Base-by-base conservation (phyloP, 2,797 vertebrate species). In the Alcedo atthis region DNA sequence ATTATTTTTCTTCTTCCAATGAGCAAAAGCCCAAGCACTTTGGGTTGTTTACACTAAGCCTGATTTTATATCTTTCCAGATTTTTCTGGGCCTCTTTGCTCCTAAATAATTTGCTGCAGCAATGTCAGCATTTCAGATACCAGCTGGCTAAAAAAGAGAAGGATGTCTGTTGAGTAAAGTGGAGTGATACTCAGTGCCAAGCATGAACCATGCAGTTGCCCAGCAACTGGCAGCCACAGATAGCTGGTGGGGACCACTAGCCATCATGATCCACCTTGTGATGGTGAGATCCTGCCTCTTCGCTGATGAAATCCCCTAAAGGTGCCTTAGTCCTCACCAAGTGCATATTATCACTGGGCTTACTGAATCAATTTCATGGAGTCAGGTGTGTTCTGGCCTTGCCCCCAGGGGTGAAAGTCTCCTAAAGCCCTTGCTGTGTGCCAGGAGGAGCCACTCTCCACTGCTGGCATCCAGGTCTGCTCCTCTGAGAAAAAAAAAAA, bases 171-270 rank as follows among this genome's bases (percentile, higher is more conserved):
- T 70, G 90, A 96, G 33, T 64, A 71, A 64, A 40, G 81, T 10
- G 0, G 22, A 73, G 22, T 28, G 58, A 54, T 64, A 42, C 24
- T 83, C 28, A 46, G 45, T 26, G 24, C 22, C 21, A 63, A 35
- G 40, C 8, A 5, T 0, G 0, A 80, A 46, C 28, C 2, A 1
- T 1, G 13, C n/a, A 67, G 94, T 96, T 97, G 96, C 96, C 93
- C 89, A 90, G 97, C 82, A 97, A 96, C 96, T 5, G 15, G 73
- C 55, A 95, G 82, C 68, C 77, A 95, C 80, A 89, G 32, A 33
- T 22, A 87, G n/a, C n/a, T 0, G 0, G 10, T 1, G 4, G 15
- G 59, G n/a, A 81, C 42, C 32, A 54, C 5, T 26, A 58, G 24
- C 11, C 54, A 76, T 28, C 57, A 66, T 26, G 15, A 89, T 30